Evolutionary conservation across 2,888 invertebrate genomes (phyloP).

Genomic region (Pherbina coryleti): DNA sequence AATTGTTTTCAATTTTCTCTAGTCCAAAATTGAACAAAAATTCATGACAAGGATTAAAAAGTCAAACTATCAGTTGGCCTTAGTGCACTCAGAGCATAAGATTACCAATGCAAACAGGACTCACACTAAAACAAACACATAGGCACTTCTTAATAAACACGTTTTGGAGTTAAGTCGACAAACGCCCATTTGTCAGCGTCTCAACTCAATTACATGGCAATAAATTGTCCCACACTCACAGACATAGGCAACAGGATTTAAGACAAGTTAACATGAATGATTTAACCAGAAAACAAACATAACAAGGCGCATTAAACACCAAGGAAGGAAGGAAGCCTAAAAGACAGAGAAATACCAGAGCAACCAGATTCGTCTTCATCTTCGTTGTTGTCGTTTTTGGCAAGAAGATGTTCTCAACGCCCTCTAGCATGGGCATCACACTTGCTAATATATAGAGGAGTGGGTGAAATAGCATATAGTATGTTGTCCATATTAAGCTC

Average conservation of each 20-base stretch:
- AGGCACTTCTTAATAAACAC: constrained; percentile 20
- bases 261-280: constrained; percentile 41
- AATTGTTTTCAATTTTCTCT: background rate
- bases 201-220: constrained; percentile 48
- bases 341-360: background rate
- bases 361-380: constrained; percentile 11
- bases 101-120: background rate
- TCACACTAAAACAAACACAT: background rate
- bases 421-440: background rate
- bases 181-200: constrained; percentile 51
- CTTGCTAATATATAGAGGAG: background rate
- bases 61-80: background rate
- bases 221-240: constrained; percentile 44
- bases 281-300: constrained; percentile 49
- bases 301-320: constrained; percentile 14
- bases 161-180: constrained; percentile 30
- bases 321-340: constrained; percentile 11
- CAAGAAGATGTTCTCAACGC: constrained; percentile 28
- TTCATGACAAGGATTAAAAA: background rate
- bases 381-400: background rate
- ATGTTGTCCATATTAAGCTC: too few relatives aligned
- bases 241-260: constrained; percentile 32
- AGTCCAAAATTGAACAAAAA: background rate
- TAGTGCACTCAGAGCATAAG: background rate
- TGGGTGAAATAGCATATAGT: background rate